Evolutionary conservation across 2,797 vertebrate species (phyloP).

Genomic region (Myripristis jacobus): DNA sequence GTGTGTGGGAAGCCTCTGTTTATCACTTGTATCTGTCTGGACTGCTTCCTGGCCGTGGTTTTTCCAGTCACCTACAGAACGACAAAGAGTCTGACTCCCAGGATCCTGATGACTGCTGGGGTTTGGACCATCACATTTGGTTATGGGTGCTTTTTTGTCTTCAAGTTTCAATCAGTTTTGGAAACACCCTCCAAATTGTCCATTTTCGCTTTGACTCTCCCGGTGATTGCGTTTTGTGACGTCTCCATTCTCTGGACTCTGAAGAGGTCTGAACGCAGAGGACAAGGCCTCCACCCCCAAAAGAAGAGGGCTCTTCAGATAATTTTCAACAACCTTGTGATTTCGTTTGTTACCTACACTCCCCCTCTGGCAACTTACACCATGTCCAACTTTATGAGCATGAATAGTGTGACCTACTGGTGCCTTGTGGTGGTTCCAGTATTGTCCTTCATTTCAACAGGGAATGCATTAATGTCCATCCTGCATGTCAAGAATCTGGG

Average conservation of each 20-base stretch:
- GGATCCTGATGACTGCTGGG: background rate
- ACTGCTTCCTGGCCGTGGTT: constrained; percentile 66
- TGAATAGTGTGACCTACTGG: rapidly evolving
- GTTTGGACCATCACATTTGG: constrained; percentile 16
- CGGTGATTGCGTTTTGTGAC: constrained; percentile 51
- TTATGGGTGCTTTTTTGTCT: background rate
- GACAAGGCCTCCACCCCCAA: constrained; percentile 49
- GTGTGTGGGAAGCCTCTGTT: constrained; percentile 53
- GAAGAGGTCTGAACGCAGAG: constrained; percentile 34
- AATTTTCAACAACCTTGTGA: constrained; percentile 41
- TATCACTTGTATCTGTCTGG: constrained; percentile 50
- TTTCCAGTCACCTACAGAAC: constrained; percentile 50
- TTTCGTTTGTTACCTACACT: constrained; percentile 44
- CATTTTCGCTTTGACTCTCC: constrained; percentile 26
- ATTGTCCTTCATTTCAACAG: background rate
- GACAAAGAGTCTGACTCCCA: constrained; percentile 13
- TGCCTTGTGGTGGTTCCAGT: background rate
- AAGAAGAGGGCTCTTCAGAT: constrained; percentile 59
- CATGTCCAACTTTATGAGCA: background rate
- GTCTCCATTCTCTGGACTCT: constrained; percentile 43
- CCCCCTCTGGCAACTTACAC: constrained; percentile 13
- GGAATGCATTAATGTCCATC: background rate
- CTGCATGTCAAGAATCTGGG: constrained; percentile 19
- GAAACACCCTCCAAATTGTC: rapidly evolving
- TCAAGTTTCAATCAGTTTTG: rapidly evolving